phyloP scores from a whole-genome alignment of 2,113 vertebrate genomes.

The Hydropotes inermis region DNA sequence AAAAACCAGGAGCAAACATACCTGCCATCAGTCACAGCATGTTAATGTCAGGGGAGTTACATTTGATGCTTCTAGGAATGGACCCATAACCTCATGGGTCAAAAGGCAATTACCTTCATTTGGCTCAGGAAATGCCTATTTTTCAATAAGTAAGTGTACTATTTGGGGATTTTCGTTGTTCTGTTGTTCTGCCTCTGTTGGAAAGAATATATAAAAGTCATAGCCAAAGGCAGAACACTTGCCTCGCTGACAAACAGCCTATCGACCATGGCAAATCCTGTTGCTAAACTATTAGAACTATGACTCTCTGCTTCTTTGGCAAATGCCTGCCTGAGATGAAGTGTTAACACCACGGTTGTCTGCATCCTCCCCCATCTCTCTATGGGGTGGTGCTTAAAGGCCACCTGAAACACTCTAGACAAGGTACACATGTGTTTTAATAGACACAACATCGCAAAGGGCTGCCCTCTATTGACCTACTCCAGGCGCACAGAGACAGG shows the following conservation, averaged over 20 bases:
- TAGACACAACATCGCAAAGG: background rate
- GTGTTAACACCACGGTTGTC: background rate
- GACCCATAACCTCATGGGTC: constrained; percentile 15
- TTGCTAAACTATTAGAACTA: constrained; percentile 51
- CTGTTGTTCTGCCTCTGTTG: constrained; percentile 22
- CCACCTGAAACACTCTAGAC: background rate
- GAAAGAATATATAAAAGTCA: constrained; percentile 56
- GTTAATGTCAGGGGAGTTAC: background rate
- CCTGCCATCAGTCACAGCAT: background rate
- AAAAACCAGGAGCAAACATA: background rate
- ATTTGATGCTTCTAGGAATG: background rate
- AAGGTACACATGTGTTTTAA: background rate
- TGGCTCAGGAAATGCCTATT: constrained; percentile 32
- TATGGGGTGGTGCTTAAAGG: background rate
- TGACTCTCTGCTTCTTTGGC: background rate
- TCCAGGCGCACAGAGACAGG: background rate
- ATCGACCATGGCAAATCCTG: constrained; percentile 40
- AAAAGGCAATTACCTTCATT: constrained; percentile 56
- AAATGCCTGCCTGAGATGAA: constrained; percentile 7
- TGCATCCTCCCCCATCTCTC: background rate
- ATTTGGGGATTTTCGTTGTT: constrained; percentile 33
- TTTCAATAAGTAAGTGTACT: constrained; percentile 31
- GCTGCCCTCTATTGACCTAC: background rate
- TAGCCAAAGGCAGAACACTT: constrained; percentile 49
- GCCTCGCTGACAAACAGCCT: constrained; percentile 33